These are phyloP conservation scores for Cygnus atratus DNA, from an alignment of 2,113 vertebrate genomes.

Conservation along the genomic window DNA sequence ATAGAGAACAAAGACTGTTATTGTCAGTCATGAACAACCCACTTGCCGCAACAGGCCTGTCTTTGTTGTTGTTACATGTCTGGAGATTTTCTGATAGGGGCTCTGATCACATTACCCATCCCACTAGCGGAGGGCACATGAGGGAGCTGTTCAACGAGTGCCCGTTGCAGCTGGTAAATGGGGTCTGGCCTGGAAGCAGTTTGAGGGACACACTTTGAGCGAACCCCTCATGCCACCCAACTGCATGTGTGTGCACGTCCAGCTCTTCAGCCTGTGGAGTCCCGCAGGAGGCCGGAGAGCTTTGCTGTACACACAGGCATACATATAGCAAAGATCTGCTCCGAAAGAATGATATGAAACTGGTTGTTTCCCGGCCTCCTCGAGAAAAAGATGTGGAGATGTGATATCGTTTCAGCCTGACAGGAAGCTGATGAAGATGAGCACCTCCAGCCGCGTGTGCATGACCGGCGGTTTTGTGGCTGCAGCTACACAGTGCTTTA, in stretches of 20 bases:
- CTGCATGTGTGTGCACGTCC: too few relatives aligned
- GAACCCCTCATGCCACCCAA: neutral
- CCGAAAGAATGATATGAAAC: fast-evolving
- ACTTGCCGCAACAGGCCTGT: neutral
- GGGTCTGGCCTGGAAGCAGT: neutral
- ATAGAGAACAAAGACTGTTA: neutral
- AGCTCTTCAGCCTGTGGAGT: neutral
- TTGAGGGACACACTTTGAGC: neutral
- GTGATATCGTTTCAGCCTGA: fast-evolving
- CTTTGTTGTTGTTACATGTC: neutral
- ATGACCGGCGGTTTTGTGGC: neutral
- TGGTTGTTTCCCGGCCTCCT: fast-evolving
- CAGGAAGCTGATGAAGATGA: fast-evolving
- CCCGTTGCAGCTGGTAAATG: fast-evolving
- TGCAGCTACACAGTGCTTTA: fast-evolving
- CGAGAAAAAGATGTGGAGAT: neutral
- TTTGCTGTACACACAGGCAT: neutral
- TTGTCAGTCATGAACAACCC: neutral
- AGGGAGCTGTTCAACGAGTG: fast-evolving
- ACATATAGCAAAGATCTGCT: neutral
- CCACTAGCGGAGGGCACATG: fast-evolving
- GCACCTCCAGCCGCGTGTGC: neutral
- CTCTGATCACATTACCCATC: neutral
- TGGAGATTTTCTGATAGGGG: neutral
- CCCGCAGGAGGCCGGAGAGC: too few relatives aligned